phyloP scores from a whole-genome alignment of 2,888 invertebrate species.

The Cephalotes varians region DNA sequence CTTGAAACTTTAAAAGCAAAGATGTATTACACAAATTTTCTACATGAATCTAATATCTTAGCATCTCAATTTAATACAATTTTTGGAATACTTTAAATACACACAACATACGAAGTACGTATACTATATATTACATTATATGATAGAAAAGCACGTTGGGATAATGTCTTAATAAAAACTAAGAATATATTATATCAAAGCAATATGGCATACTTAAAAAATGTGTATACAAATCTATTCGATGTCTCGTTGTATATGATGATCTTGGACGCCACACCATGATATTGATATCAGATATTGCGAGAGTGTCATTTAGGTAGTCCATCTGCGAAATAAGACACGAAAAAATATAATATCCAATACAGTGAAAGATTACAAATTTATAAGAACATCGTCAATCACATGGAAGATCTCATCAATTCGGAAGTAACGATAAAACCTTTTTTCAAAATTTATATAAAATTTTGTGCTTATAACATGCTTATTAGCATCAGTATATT shows the following conservation, averaged over 20 bases:
- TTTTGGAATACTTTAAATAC: slow-evolving; percentile 34
- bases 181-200: slow-evolving; percentile 46
- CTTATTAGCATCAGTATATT: too few relatives aligned
- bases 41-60: too few relatives aligned
- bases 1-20: slow-evolving; percentile 50
- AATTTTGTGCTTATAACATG: neutral
- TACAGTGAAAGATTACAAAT: neutral
- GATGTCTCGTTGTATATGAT: slow-evolving; percentile 60
- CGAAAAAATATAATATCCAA: neutral
- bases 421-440: neutral
- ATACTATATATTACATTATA: slow-evolving; percentile 35
- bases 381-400: neutral
- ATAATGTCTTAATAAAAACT: slow-evolving; percentile 10
- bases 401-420: neutral
- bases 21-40: neutral
- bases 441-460: neutral
- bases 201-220: slow-evolving; percentile 24
- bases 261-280: slow-evolving; percentile 81
- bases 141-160: neutral
- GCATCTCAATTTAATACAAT: neutral
- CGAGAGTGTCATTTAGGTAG: slow-evolving; percentile 81
- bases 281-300: slow-evolving; percentile 80
- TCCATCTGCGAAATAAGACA: slow-evolving; percentile 76
- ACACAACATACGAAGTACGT: neutral
- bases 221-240: slow-evolving; percentile 46